Conservation (phyloP, 2,797 vertebrate genomes). For the Apogon talboti region DNA sequence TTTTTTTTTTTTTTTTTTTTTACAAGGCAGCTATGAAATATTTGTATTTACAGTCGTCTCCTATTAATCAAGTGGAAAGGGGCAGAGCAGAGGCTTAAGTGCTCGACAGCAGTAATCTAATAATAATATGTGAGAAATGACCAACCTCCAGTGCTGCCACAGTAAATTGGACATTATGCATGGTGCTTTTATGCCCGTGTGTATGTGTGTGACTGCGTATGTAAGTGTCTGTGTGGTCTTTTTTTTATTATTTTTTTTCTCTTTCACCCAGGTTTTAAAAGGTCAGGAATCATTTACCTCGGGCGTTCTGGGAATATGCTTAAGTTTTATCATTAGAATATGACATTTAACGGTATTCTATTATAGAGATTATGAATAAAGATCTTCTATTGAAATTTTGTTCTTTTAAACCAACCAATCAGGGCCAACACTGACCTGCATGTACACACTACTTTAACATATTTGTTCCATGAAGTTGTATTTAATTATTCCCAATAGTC, state of each 20-base stretch:
- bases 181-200: constrained; percentile 79
- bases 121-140: constrained; percentile 97
- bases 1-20: constrained; percentile 59
- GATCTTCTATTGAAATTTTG: constrained; percentile 51
- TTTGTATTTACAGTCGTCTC: constrained; percentile 87
- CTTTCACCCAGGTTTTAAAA: constrained; percentile 67
- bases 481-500: too few species aligned
- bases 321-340: constrained; percentile 70
- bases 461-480: too few species aligned
- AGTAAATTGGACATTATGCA: constrained; percentile 99
- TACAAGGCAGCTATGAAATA: constrained; percentile 87
- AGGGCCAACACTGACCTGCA: too few species aligned
- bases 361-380: constrained; percentile 59
- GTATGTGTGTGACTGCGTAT: constrained; percentile 10
- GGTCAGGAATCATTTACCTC: constrained; percentile 78
- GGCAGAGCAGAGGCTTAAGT: constrained; percentile 82
- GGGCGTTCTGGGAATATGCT: constrained; percentile 61
- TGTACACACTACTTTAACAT: too few species aligned
- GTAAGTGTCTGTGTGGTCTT: constrained; percentile 7
- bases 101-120: constrained; percentile 91
- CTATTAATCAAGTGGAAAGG: constrained; percentile 87
- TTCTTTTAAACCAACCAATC: constrained; percentile 58
- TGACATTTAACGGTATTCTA: constrained; percentile 74
- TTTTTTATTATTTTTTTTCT: not conserved
- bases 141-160: constrained; percentile 88